Base-by-base conservation (phyloP, 2,113 vertebrate species). In the Syngnathoides biaculeatus region DNA sequence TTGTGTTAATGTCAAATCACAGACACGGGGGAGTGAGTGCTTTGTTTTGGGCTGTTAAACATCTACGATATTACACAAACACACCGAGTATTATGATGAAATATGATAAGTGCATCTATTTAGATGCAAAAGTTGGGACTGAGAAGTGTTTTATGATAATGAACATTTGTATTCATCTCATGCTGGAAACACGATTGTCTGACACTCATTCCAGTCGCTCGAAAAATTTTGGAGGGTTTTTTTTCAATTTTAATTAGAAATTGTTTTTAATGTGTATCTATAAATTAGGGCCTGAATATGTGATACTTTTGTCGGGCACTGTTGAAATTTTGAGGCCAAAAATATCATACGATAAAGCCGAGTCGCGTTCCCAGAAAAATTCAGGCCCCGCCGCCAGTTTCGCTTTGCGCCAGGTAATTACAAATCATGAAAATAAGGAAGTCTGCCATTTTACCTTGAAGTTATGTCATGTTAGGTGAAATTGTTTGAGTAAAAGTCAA, bases 1-100 rank as follows among this genome's bases (percentile, higher is more conserved):
- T 43, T 62, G 60, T 62, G 39, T 62, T 42, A 15, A 62, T 43
- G 38, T 42, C 38, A 38, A 42, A 43, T 24, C 40, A n/a, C 15
- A 42, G 39, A 61, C 59, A 22, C 40, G 39, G 38, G 39, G 40
- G 60, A 62, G 60, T 62, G 39, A 42, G 60, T 10, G 11, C 39
- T 62, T 62, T 43, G 39, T 62, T 62, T 62, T 43, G 60, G 20
- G 20, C 60, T 19, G n/a, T 62, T 62, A 62, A 62, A 24, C n/a
- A 42, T 24, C 20, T 8, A 40, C 38, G 43, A n/a, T 12, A 60
- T 62, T 62, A 62, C 60, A 42, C n/a, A 40, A 24, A 57, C 26
- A 57, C 52, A 5, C 24, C 15, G 52, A 55, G 55, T 10, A 26
- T 27, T 57, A 57, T 57, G 14, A 57, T 30, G 24, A 15, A 57